Percentiles rank a stretch among this genome's conserved stretches.
Conservation (phyloP, 2,888 invertebrate species). For the Polymixis lichenea region DNA sequence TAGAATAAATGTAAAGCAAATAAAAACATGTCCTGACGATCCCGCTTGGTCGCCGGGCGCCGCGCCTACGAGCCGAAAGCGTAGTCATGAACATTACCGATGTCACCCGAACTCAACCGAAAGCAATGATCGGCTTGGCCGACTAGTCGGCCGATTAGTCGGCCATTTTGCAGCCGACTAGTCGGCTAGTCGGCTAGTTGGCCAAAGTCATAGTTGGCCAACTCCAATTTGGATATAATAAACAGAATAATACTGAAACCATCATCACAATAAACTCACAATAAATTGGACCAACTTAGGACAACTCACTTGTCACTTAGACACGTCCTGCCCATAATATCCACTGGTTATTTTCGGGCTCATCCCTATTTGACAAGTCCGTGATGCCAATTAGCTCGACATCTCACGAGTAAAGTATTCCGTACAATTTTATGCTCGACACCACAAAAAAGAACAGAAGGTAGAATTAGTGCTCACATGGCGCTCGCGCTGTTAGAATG, state of each 20-base stretch:
- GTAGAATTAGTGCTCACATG: neutral
- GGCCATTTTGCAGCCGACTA: no score
- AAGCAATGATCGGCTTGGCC: no score
- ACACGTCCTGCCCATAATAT: conserved; percentile 28
- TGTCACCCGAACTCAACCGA: no score
- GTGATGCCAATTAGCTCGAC: conserved; percentile 55
- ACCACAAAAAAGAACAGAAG: conserved; percentile 12
- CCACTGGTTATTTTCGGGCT: conserved; percentile 32
- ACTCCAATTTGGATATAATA: neutral
- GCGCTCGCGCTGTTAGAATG: neutral
- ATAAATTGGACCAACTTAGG: conserved; percentile 5
- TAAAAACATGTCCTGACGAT: no score
- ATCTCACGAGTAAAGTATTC: conserved; percentile 50
- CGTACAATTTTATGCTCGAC: conserved; percentile 43
- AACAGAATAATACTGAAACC: neutral
- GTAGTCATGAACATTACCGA: no score
- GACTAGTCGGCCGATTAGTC: no score
- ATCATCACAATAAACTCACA: neutral
- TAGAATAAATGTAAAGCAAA: no score
- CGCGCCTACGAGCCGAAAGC: no score
- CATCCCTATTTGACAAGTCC: conserved; percentile 37
- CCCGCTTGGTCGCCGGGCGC: no score
- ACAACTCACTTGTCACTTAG: conserved; percentile 13
- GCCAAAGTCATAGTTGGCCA: no score
- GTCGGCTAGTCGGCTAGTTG: no score